phyloP scores from a whole-genome alignment of 2,797 vertebrate species.

The Protonibea diacanthus region DNA sequence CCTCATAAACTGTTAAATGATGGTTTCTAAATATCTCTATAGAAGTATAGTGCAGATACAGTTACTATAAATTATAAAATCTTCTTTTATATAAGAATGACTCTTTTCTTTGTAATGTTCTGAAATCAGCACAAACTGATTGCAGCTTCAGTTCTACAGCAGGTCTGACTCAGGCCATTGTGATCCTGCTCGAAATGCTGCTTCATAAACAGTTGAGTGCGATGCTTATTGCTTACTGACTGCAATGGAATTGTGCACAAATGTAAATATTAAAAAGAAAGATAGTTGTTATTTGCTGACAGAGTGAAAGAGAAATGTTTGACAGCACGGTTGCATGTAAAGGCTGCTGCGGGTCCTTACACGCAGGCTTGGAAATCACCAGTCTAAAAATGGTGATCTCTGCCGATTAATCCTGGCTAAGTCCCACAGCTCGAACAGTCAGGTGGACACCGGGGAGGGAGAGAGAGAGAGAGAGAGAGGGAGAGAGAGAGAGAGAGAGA shows the following conservation, averaged over 20 bases:
- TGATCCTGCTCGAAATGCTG: not conserved
- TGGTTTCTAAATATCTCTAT: too few relatives aligned
- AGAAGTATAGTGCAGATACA: too few relatives aligned
- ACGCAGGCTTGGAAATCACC: constrained; percentile 65
- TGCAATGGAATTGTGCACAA: not conserved
- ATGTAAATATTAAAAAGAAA: not conserved
- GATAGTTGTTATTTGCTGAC: not conserved
- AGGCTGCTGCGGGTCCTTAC: constrained; percentile 65
- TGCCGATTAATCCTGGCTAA: constrained; percentile 77
- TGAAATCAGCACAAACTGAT: not conserved
- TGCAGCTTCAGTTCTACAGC: not conserved
- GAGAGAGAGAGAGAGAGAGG: constrained; percentile 8
- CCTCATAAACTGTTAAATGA: not conserved
- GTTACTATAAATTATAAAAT: not conserved
- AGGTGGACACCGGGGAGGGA: constrained; percentile 41
- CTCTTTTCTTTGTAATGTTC: not conserved
- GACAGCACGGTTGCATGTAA: constrained; percentile 50
- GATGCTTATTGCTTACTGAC: not conserved
- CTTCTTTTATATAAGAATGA: not conserved
- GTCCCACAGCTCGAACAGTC: constrained; percentile 62
- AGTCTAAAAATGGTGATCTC: constrained; percentile 75
- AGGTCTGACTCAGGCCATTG: not conserved
- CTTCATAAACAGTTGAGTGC: not conserved
- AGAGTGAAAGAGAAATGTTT: constrained; percentile 3
- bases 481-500: constrained; percentile 11